Conservation (phyloP, 2,113 vertebrate species). For the Octodon degus region DNA sequence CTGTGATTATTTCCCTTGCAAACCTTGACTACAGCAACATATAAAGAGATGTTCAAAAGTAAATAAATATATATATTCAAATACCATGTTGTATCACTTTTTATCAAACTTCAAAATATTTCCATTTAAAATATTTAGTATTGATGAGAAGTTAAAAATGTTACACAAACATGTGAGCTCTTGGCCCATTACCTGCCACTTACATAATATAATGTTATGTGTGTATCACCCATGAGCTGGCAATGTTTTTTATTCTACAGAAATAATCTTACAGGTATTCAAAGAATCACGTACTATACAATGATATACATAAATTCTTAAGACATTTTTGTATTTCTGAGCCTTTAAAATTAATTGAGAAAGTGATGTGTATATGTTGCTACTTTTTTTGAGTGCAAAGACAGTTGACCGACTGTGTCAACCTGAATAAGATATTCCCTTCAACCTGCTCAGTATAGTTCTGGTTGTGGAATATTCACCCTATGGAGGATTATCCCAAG, state of each 20-base stretch:
- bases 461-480: neutral
- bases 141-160: neutral
- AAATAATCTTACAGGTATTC: neutral
- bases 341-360: neutral
- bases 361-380: neutral
- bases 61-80: neutral
- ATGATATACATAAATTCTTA: neutral
- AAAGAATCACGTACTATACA: neutral
- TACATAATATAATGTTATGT: neutral
- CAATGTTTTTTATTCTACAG: neutral
- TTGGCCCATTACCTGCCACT: neutral
- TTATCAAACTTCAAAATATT: neutral
- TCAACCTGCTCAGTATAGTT: neutral
- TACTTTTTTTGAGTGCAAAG: neutral
- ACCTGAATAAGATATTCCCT: neutral
- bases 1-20: neutral
- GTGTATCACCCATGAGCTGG: neutral
- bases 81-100: neutral
- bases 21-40: neutral
- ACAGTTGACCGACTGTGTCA: neutral
- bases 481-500: neutral
- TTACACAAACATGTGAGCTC: neutral
- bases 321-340: neutral
- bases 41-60: neutral
- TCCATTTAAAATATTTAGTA: neutral